These are phyloP conservation scores for Mastomys coucha DNA, from an alignment of 2,113 vertebrate species.

Conservation along the genomic window DNA sequence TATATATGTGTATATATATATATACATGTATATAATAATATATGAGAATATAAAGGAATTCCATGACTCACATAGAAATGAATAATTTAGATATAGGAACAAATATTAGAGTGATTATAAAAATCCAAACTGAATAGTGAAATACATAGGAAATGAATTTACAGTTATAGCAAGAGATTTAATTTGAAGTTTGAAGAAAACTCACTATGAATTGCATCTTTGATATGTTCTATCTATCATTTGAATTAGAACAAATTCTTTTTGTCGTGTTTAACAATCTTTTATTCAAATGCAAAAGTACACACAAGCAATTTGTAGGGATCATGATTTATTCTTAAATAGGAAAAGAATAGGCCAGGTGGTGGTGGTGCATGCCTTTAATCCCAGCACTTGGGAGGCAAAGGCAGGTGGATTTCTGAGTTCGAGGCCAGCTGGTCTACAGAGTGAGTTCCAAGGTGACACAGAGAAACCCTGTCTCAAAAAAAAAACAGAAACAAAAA, in stretches of 20 bases:
- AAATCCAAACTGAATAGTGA: background rate
- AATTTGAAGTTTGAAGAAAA: background rate
- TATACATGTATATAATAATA: no score
- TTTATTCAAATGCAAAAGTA: background rate
- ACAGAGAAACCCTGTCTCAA: no score
- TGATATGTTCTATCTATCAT: background rate
- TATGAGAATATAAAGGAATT: background rate
- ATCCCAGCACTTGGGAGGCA: no score
- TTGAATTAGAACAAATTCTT: background rate
- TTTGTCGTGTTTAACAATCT: background rate
- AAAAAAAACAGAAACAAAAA: no score
- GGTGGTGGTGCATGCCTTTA: no score
- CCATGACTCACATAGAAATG: background rate
- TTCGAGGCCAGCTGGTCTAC: no score
- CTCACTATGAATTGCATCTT: background rate
- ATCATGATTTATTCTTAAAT: background rate
- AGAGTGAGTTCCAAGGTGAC: no score
- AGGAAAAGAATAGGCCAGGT: no score
- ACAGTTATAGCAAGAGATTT: background rate
- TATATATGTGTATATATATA: no score
- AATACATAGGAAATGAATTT: background rate
- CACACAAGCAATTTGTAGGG: background rate
- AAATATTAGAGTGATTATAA: background rate
- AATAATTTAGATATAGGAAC: background rate
- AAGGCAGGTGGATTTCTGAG: no score